Evolutionary conservation across 1,140 invertebrate genomes (phyloP).

Genomic region (Nylanderia fulva): DNA sequence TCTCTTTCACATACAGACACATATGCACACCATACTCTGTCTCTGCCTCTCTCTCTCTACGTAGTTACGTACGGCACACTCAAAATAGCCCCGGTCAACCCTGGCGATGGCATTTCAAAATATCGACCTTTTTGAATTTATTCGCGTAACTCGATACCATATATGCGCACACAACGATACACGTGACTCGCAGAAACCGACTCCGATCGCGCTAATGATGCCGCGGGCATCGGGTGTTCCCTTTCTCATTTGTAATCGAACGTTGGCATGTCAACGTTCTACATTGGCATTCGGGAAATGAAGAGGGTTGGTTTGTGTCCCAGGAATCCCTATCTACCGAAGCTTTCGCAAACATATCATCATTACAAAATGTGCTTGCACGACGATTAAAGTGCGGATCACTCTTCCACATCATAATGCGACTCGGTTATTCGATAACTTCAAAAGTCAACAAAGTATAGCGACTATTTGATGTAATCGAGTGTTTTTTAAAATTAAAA

Average conservation of each 20-base stretch:
- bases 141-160: constrained; percentile 70
- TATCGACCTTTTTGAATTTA: constrained; percentile 82
- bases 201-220: constrained; percentile 57
- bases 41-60: constrained; percentile 58
- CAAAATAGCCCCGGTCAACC: constrained; percentile 84
- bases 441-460: not conserved
- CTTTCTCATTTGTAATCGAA: constrained; percentile 39
- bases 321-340: not conserved
- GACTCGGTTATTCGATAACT: not conserved
- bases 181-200: constrained; percentile 40
- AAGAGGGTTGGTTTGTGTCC: constrained; percentile 18
- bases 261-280: constrained; percentile 31
- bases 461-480: not conserved
- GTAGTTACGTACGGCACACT: constrained; percentile 77
- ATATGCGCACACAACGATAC: not conserved
- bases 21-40: not conserved
- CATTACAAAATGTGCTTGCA: not conserved
- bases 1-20: constrained; percentile 4
- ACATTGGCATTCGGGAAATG: constrained; percentile 38
- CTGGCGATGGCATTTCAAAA: constrained; percentile 79
- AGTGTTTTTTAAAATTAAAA: not conserved
- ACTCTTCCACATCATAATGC: not conserved
- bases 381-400: constrained; percentile 10
- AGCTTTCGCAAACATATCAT: not conserved
- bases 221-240: constrained; percentile 38